Conservation (phyloP, 2,113 vertebrate species). For the Ardeotis arabs region DNA sequence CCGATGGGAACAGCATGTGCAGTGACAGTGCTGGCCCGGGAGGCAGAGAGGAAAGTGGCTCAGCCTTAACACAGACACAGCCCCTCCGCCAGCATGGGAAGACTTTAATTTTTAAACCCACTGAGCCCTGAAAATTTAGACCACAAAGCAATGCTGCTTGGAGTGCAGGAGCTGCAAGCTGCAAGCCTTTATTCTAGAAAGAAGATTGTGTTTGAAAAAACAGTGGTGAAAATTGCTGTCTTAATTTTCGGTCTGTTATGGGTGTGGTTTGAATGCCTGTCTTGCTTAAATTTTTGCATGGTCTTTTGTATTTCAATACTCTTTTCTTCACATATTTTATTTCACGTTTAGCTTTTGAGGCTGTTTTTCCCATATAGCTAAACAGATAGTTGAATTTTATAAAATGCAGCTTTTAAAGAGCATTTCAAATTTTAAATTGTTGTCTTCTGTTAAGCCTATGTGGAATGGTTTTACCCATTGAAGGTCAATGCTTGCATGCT, state of each 20-base stretch:
- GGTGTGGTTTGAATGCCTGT: background rate
- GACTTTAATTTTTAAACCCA: conserved; percentile 3
- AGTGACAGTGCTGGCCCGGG: background rate
- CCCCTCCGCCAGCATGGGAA: background rate
- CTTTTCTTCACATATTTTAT: background rate
- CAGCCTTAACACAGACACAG: background rate
- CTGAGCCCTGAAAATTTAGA: background rate
- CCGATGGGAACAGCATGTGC: conserved; percentile 6
- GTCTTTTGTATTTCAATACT: background rate
- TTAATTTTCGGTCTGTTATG: background rate
- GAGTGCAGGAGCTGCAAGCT: background rate
- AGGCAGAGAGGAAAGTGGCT: background rate
- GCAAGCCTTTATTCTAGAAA: background rate
- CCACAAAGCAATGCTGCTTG: rapidly evolving
- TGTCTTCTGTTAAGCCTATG: background rate
- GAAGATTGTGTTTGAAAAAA: background rate
- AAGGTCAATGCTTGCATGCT: background rate
- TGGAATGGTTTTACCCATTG: background rate
- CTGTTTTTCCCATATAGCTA: background rate
- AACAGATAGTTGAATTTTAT: background rate
- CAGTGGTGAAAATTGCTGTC: background rate
- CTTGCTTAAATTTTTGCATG: background rate
- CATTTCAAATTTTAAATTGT: background rate
- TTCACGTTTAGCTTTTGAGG: background rate
- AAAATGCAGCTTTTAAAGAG: background rate